These are phyloP conservation scores for Maconellicoccus hirsutus DNA, from an alignment of 1,140 invertebrate genomes.

Conservation along the genomic window DNA sequence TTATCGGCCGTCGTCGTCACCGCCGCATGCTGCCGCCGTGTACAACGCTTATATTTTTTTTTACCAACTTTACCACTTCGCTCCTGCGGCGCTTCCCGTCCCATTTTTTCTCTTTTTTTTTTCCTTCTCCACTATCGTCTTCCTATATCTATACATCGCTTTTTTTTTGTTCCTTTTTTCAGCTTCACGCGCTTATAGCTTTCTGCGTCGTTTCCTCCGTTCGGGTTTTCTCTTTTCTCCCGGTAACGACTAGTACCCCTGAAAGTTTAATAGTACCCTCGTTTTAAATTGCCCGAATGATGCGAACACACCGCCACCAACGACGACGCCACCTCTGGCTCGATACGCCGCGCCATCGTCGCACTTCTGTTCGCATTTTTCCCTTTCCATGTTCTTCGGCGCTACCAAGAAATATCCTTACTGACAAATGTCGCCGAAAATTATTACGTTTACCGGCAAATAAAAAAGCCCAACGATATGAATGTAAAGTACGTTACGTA, in stretches of 20 bases:
- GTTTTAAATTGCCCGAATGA: slow-evolving; percentile 18
- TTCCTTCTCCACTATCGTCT: neutral
- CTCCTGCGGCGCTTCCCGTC: neutral
- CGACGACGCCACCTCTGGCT: neutral
- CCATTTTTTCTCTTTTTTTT: neutral
- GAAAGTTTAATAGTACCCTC: neutral
- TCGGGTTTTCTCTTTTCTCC: neutral
- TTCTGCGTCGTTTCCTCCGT: slow-evolving; percentile 5
- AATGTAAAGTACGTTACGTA: neutral
- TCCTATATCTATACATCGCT: neutral
- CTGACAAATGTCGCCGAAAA: neutral
- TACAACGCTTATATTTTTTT: neutral
- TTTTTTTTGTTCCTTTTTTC: slow-evolving; percentile 20
- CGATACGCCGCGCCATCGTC: neutral
- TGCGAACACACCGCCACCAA: neutral
- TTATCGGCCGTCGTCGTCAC: neutral
- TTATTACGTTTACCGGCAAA: neutral
- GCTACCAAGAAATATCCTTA: neutral
- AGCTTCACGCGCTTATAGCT: neutral
- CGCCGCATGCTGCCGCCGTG: neutral
- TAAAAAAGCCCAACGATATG: neutral
- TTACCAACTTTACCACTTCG: neutral
- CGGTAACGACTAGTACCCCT: neutral
- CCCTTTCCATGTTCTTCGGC: too few relatives aligned
- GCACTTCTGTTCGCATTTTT: too few relatives aligned